Evolutionary conservation across 2,113 vertebrate species (phyloP).

Genomic region (Etheostoma spectabile): DNA sequence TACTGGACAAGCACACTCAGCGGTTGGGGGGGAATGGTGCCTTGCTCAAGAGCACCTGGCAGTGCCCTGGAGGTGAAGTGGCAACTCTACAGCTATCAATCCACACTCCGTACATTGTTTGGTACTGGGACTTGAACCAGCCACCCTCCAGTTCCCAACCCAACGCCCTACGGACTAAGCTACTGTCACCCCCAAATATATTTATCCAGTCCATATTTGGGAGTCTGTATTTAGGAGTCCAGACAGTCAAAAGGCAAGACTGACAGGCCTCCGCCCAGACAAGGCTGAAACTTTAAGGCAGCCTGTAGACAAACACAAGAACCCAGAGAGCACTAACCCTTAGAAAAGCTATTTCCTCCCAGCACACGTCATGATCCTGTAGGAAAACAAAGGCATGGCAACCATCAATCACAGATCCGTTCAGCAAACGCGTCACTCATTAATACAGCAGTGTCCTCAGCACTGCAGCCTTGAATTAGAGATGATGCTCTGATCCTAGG

Average conservation of each 20-base stretch:
- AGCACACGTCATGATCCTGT: constrained; percentile 33
- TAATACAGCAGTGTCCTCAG: constrained; percentile 46
- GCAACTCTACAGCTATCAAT: too few relatives aligned
- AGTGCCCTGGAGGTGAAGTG: too few relatives aligned
- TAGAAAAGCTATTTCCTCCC: constrained; percentile 46
- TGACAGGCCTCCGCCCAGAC: constrained; percentile 17
- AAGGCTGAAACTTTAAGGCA: background rate
- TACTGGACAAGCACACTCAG: too few relatives aligned
- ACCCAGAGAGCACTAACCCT: constrained; percentile 29
- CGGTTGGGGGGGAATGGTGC: too few relatives aligned
- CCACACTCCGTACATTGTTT: too few relatives aligned
- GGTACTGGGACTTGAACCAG: too few relatives aligned
- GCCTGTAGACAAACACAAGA: background rate
- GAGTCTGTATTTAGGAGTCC: background rate
- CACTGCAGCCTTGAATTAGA: constrained; percentile 38
- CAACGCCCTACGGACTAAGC: too few relatives aligned
- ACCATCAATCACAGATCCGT: constrained; percentile 52
- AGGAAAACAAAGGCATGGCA: constrained; percentile 46
- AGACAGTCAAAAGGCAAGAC: background rate
- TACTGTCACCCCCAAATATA: too few relatives aligned
- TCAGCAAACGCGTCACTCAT: constrained; percentile 48
- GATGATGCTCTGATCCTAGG: constrained; percentile 51
- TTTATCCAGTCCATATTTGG: too few relatives aligned
- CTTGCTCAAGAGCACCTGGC: too few relatives aligned
- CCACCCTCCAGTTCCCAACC: too few relatives aligned